Evolutionary conservation across 2,797 vertebrate genomes (phyloP).

Genomic region (Epinephelus awoara): DNA sequence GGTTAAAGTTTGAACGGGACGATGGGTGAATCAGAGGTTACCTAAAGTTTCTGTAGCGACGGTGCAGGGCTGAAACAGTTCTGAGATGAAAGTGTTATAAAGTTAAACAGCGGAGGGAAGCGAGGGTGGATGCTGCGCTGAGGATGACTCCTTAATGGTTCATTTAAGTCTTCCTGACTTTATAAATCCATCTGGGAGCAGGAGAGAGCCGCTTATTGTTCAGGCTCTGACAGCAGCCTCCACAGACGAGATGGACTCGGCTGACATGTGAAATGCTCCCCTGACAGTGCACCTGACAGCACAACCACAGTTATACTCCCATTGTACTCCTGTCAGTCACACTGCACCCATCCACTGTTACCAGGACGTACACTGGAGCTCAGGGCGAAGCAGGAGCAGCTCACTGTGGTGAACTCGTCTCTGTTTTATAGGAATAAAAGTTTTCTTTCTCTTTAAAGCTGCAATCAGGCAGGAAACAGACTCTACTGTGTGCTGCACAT

Average conservation of each 20-base stretch:
- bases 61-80: not conserved
- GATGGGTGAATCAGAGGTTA: constrained; percentile 8
- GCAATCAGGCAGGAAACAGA: too few relatives aligned
- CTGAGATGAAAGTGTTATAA: not conserved
- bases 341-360: not conserved
- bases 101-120: constrained; percentile 4
- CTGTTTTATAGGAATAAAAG: not conserved
- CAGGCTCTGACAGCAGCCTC: constrained; percentile 23
- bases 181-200: constrained; percentile 23
- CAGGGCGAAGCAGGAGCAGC: not conserved
- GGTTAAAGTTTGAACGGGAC: not conserved
- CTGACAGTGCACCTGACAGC: constrained; percentile 21
- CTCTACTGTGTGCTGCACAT: too few relatives aligned
- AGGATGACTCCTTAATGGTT: constrained; percentile 13
- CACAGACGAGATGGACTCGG: constrained; percentile 20
- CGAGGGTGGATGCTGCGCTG: not conserved
- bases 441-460: constrained; percentile 14
- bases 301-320: constrained; percentile 19
- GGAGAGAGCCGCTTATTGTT: not conserved
- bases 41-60: constrained; percentile 9
- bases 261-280: constrained; percentile 28
- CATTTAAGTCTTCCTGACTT: constrained; percentile 24
- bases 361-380: not conserved
- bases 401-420: not conserved
- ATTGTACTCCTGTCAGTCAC: constrained; percentile 34